A percentile compares a stretch with the other conserved stretches of the same genome.
Conservation (phyloP, 2,888 invertebrate genomes). For the Labia minor region DNA sequence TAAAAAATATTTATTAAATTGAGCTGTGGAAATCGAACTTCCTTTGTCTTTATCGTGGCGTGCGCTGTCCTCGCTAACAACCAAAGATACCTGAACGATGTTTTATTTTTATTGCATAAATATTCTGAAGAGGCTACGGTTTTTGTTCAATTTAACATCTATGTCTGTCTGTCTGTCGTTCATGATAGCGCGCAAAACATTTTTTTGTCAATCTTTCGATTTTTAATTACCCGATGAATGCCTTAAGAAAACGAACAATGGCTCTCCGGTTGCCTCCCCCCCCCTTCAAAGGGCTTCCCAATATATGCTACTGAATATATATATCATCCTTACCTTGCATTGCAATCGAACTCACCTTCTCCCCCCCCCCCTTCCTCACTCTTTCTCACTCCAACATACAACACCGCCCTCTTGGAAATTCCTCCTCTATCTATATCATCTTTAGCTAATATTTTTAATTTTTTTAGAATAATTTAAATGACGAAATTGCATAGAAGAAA, state of each 20-base stretch:
- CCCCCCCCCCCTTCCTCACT: too few species aligned
- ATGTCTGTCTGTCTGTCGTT: background rate
- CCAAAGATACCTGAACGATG: background rate
- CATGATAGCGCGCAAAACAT: background rate
- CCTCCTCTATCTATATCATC: background rate
- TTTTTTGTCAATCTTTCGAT: slow-evolving; percentile 1
- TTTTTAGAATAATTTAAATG: background rate
- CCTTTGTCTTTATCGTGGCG: background rate
- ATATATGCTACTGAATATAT: too few species aligned
- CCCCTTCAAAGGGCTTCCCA: too few species aligned
- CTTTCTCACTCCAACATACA: too few species aligned
- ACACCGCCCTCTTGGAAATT: too few species aligned
- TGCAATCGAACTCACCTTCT: too few species aligned
- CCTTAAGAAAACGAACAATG: background rate
- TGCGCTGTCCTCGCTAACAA: background rate
- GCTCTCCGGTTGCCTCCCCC: background rate
- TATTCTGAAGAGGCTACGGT: background rate
- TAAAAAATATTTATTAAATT: too few species aligned
- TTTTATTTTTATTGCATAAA: background rate
- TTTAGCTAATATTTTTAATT: background rate
- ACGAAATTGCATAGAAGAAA: background rate
- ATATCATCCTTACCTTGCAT: too few species aligned
- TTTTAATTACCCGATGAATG: background rate
- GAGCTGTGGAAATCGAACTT: too few species aligned
- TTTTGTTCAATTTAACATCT: background rate